Base-by-base conservation (phyloP, 2,113 vertebrate species). In the Caretta caretta region DNA sequence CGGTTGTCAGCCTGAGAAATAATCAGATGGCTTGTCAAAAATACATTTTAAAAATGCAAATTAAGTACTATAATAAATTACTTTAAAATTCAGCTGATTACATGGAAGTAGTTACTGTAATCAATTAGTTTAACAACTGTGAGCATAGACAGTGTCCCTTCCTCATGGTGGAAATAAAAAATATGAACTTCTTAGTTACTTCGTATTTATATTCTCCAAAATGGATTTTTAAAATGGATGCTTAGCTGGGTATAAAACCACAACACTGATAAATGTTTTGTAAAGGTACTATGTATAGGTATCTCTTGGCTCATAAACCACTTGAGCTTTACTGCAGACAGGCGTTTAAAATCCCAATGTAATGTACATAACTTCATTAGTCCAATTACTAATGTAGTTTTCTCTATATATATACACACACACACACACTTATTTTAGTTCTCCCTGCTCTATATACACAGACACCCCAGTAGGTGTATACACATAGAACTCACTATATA, bases 11-110 rank as follows among this genome's bases (percentile, higher is more conserved):
- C 13, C 57, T 59, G 3, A 0, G 38, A 0, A 80, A 2, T 49
- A 93, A 92, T 78, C 69, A 92, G 29, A 86, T 88, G 88, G 76
- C 35, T 75, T 94, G 3, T 29, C 69, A 84, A 96, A 91, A 86
- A 78, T 78, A 78, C 25, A 49, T 48, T 78, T 49, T 42, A 89
- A 90, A 59, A 93, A 80, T 75, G 10, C 10, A 84, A 46, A 89
- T 92, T 93, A 95, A 65, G 90, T 94, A 27, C 19, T 35, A 31
- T 82, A 84, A 92, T 84, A 62, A 92, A 46, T 91, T 92, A 29
- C 29, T 56, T 46, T 24, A n/a, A 92, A 92, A 82, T 2, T 25
- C 96, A 46, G 17, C 42, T n/a, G 51, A 80, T 94, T 89, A 82
- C 24, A 17, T 54, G 79, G 53, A 92, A 90, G 13, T 11, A 19